Percentiles rank a stretch among this genome's conserved stretches.
These are phyloP conservation scores for Pararge aegeria DNA, from an alignment of 1,140 invertebrate species.

Conservation along the genomic window DNA sequence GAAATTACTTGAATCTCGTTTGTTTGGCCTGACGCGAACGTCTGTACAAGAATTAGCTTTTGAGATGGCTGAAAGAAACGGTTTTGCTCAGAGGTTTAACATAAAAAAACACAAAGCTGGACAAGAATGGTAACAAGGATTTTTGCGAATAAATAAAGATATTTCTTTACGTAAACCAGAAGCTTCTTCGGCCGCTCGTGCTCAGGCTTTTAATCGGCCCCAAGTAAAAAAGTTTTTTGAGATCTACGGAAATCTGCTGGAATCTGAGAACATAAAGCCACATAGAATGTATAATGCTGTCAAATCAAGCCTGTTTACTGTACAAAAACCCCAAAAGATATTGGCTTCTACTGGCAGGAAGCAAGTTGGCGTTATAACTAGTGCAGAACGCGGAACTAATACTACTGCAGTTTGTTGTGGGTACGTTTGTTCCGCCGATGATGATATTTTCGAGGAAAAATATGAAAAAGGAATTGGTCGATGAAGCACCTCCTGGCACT, in stretches of 20 bases:
- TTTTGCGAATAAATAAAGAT: slow-evolving; percentile 18
- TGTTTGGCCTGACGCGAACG: neutral
- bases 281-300: slow-evolving; percentile 55
- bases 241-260: slow-evolving; percentile 11
- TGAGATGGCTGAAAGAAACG: slow-evolving; percentile 2
- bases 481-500: slow-evolving; percentile 62
- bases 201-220: slow-evolving; percentile 36
- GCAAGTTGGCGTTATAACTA: slow-evolving; percentile 36
- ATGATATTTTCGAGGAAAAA: slow-evolving; percentile 57
- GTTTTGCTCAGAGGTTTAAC: slow-evolving; percentile 2
- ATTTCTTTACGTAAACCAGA: slow-evolving; percentile 39
- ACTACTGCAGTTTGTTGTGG: slow-evolving; percentile 49
- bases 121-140: slow-evolving; percentile 22
- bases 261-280: slow-evolving; percentile 27
- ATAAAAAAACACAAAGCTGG: neutral
- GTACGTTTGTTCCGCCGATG: slow-evolving; percentile 49
- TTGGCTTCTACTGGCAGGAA: slow-evolving; percentile 25
- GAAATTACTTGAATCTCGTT: slow-evolving; percentile 22
- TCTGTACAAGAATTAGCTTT: neutral
- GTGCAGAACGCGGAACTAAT: slow-evolving; percentile 51
- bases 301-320: slow-evolving; percentile 62
- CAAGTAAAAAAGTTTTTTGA: slow-evolving; percentile 39
- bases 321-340: slow-evolving; percentile 60
- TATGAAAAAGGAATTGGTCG: slow-evolving; percentile 52
- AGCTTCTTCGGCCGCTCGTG: slow-evolving; percentile 38